Conservation (phyloP, 2,888 invertebrate genomes). For the Achlya flavicornis region DNA sequence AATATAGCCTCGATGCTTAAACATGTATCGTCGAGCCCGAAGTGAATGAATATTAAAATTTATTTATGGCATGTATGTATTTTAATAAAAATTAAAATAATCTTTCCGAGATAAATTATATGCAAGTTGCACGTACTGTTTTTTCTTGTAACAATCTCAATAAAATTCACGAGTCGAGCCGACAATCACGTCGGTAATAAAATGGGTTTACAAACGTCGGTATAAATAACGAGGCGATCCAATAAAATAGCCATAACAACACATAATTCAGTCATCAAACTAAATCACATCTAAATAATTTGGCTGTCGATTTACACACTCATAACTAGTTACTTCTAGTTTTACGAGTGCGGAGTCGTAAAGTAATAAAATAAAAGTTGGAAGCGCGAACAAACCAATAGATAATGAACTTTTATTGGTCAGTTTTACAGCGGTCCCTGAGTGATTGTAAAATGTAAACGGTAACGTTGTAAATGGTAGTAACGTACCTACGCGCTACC, state of each 20-base stretch:
- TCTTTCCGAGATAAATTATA: slow-evolving; percentile 2
- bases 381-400: slow-evolving; percentile 79
- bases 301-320: slow-evolving; percentile 41
- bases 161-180: background rate
- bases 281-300: slow-evolving; percentile 40
- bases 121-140: background rate
- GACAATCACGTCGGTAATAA: slow-evolving; percentile 11
- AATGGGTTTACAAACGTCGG: slow-evolving; percentile 29
- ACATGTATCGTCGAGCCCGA: slow-evolving; percentile 3
- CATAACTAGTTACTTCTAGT: slow-evolving; percentile 47
- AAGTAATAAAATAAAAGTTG: slow-evolving; percentile 82
- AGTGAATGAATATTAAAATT: slow-evolving; percentile 7
- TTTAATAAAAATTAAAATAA: background rate
- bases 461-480: slow-evolving; percentile 49
- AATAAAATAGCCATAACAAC: slow-evolving; percentile 45
- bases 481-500: slow-evolving; percentile 47
- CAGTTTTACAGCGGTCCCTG: slow-evolving; percentile 79
- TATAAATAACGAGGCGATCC: slow-evolving; percentile 29
- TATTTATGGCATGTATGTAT: slow-evolving; percentile 4
- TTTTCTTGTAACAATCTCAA: background rate
- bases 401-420: slow-evolving; percentile 84
- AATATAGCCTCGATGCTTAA: slow-evolving; percentile 31
- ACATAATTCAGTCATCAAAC: slow-evolving; percentile 45
- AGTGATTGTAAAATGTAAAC: slow-evolving; percentile 66
- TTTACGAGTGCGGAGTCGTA: slow-evolving; percentile 71